Conservation (phyloP, 1,140 invertebrate genomes). For the Ditylenchus dipsaci region DNA sequence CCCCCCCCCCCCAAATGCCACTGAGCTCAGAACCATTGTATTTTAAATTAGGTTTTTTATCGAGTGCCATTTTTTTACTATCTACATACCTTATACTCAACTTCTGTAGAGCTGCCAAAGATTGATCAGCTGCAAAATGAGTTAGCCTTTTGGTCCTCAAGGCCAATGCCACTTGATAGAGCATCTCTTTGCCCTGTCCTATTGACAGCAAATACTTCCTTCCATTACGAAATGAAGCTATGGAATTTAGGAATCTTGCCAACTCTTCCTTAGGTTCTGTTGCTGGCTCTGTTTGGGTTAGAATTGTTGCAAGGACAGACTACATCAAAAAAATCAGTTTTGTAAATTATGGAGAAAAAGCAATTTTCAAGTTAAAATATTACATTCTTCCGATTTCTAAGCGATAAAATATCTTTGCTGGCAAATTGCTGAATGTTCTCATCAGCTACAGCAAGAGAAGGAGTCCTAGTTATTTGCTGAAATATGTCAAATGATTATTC, state of each 20-base stretch:
- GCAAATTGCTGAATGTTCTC: conserved; percentile 29
- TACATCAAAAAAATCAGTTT: conserved; percentile 22
- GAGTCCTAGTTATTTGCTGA: conserved; percentile 27
- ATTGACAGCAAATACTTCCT: conserved; percentile 41
- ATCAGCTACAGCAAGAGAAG: conserved; percentile 17
- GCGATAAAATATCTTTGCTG: conserved; percentile 36
- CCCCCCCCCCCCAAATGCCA: no score
- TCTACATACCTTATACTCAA: conserved; percentile 27
- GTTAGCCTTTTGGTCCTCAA: conserved; percentile 35
- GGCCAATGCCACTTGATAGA: conserved; percentile 47
- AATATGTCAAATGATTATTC: background rate
- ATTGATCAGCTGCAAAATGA: conserved; percentile 35
- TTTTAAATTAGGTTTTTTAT: no score
- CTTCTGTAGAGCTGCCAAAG: conserved; percentile 45
- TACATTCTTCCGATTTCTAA: conserved; percentile 47
- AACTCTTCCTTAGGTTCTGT: conserved; percentile 40
- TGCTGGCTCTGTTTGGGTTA: conserved; percentile 22
- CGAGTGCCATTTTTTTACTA: no score
- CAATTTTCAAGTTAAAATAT: conserved; percentile 15
- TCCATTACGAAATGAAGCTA: conserved; percentile 44
- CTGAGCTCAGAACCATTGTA: no score
- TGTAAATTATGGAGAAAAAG: background rate
- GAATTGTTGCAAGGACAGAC: conserved; percentile 44
- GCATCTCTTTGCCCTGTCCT: conserved; percentile 33
- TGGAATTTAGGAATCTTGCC: conserved; percentile 36